Evolutionary conservation across 1,140 invertebrate genomes (phyloP), one percentile per base, ranked within the genome.

Genomic region (Platyscapa corneri): DNA sequence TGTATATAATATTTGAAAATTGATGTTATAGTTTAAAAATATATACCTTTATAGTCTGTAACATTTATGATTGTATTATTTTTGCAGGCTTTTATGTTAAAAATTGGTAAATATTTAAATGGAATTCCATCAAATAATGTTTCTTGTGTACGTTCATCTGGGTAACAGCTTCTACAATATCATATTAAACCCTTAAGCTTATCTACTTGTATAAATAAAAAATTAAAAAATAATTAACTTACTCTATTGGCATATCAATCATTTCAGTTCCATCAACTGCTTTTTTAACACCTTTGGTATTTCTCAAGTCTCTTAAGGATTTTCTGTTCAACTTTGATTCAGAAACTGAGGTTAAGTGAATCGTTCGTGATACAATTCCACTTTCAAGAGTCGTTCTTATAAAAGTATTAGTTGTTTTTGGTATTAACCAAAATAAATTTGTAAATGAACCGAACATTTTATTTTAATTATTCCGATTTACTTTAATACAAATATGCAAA

Each of bases 11-110:
- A 53, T 53, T 53, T 7, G 16, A 7, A 53, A 53, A 16, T 53
- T 20, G 49, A 34, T 70, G 37, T 34, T 34, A 70, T 34, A 32
- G 34, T 3, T 34, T 14, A 39, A 39, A 42, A 74, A 74, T n/a
- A 74, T 0, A 89, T 91, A 94, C 96, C 97, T 92, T 95, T 94
- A 82, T 92, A 86, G 93, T 97, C 95, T 5, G 96, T 96, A 18
- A 98, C 86, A 49, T 94, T 94, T 83, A 99, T 94, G 75, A 98
- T 96, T 27, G 98, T 98, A 92, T 99, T 99, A 92, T 99, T 99
- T 84, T 94, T 94, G 23, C 96, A 95, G 20, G 96, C 95, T 90
- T 96, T 95, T 49, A 99, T 96, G 90, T 98, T 96, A 86, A 96
- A 94, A 85, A 99, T 95, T 1, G 97, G 97, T 53, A 98, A 90